These are phyloP conservation scores for Ianthella basta DNA, from an alignment of 37 sponge, comb jelly and placozoan genomes.

Conservation along the genomic window DNA sequence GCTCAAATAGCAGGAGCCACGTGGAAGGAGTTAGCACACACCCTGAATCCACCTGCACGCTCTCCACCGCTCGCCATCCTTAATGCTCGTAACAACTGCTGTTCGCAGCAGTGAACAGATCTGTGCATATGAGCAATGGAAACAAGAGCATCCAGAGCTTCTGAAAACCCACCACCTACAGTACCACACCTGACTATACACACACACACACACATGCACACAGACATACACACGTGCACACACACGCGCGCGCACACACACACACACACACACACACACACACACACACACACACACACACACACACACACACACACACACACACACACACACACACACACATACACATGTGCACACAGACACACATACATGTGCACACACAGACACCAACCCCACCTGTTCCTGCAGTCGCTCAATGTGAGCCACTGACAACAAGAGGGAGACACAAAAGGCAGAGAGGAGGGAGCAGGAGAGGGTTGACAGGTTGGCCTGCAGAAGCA, in stretches of 20 bases:
- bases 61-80: not conserved
- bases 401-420: constrained; percentile 51
- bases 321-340: no score
- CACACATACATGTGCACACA: not conserved
- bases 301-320: no score
- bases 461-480: not conserved
- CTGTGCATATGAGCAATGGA: not conserved
- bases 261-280: no score
- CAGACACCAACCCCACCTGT: constrained; percentile 46
- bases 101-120: not conserved
- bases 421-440: constrained; percentile 71
- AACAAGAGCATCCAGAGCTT: no score
- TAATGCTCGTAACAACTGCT: not conserved
- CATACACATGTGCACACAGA: not conserved
- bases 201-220: no score
- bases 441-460: constrained; percentile 70
- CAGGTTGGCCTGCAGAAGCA: constrained; percentile 5
- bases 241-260: no score
- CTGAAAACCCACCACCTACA: no score
- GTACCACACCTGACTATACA: no score
- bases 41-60: not conserved
- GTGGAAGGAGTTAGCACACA: not conserved
- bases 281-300: no score
- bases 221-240: no score
- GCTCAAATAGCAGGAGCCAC: no score